A percentile compares a stretch with the other conserved stretches of the same genome.
These are phyloP conservation scores for Cecidostiba fungosa DNA, from an alignment of 2,888 invertebrate genomes.

Conservation along the genomic window DNA sequence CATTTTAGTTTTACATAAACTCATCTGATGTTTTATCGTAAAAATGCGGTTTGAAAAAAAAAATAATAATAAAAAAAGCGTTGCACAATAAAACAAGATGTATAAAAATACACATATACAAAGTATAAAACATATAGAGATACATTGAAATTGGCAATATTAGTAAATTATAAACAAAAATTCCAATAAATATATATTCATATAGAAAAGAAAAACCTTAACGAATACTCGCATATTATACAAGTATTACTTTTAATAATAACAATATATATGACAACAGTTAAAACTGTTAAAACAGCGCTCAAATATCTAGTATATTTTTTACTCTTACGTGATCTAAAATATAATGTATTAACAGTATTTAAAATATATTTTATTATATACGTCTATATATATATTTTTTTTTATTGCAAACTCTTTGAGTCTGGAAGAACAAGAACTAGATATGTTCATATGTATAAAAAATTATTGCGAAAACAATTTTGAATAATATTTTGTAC, in stretches of 20 bases:
- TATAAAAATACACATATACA: constrained; percentile 32
- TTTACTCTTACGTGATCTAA: neutral
- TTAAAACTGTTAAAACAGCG: constrained; percentile 18
- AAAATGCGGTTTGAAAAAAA: constrained; percentile 38
- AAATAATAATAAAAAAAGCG: constrained; percentile 26
- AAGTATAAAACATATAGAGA: constrained; percentile 52
- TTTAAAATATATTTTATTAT: constrained; percentile 16
- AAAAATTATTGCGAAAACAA: neutral
- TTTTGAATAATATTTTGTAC: neutral
- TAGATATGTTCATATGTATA: neutral
- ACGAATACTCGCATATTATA: constrained; percentile 43
- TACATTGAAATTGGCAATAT: constrained; percentile 6
- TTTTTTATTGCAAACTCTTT: neutral
- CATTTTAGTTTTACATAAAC: constrained; percentile 19
- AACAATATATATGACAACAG: constrained; percentile 5
- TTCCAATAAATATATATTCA: constrained; percentile 47
- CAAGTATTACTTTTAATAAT: constrained; percentile 41
- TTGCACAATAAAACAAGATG: constrained; percentile 23
- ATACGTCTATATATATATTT: neutral
- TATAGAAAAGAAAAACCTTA: constrained; percentile 50
- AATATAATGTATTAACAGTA: constrained; percentile 23
- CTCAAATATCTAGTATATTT: constrained; percentile 17
- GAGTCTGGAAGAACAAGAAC: neutral
- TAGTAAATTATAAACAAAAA: constrained; percentile 28
- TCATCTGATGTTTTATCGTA: neutral